Conservation (phyloP, 2,113 vertebrate genomes). For the Neodon shergylaensis region DNA sequence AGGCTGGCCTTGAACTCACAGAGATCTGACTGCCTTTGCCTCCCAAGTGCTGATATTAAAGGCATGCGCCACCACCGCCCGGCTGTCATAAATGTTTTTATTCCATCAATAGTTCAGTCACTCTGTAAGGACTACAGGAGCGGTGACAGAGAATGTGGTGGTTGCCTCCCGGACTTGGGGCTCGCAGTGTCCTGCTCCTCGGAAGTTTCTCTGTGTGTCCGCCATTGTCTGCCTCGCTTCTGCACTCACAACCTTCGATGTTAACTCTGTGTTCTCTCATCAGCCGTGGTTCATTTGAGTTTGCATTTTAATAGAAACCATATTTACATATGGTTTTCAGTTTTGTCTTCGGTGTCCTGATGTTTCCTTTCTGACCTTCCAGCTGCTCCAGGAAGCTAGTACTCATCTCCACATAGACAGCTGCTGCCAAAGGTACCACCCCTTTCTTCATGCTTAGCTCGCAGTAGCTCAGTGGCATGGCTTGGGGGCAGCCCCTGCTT, state of each 20-base stretch:
- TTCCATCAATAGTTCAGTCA: too few relatives aligned
- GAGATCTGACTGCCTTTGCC: not conserved
- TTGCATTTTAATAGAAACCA: not conserved
- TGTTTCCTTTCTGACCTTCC: not conserved
- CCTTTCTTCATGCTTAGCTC: too few relatives aligned
- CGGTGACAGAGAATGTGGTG: not conserved
- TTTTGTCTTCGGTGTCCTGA: not conserved
- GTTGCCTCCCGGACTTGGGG: not conserved
- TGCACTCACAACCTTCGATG: too few relatives aligned
- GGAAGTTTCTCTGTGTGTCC: not conserved
- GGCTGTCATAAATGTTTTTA: not conserved
- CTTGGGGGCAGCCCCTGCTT: too few relatives aligned
- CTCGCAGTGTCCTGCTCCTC: not conserved
- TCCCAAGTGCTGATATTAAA: not conserved
- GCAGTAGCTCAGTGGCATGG: too few relatives aligned
- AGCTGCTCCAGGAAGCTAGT: not conserved
- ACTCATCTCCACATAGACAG: too few relatives aligned
- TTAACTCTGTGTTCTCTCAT: not conserved
- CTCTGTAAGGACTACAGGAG: not conserved
- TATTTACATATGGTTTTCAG: not conserved
- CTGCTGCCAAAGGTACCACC: not conserved
- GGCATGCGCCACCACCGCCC: not conserved
- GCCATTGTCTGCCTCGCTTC: not conserved
- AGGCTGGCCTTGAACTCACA: not conserved
- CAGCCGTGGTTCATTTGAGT: not conserved